Percentiles rank a stretch among this genome's conserved stretches.
phyloP scores from a whole-genome alignment of 2,113 vertebrate genomes.

The Marmota monax region DNA sequence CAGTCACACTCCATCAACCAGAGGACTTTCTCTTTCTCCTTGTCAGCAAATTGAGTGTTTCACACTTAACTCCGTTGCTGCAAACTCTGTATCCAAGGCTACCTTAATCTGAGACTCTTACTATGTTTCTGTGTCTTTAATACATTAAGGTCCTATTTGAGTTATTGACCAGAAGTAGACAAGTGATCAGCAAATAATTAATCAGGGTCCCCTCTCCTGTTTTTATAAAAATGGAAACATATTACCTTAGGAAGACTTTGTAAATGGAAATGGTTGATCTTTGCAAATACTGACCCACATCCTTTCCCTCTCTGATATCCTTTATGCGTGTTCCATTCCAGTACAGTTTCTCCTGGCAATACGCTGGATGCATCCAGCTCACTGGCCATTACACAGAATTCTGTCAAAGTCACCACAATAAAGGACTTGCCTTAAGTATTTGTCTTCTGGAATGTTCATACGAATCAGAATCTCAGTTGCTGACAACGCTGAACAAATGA shows the following conservation, averaged over 20 bases:
- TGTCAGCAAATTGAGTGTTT: background rate
- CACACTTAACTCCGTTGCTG: background rate
- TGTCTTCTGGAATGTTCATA: background rate
- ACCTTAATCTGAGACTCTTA: background rate
- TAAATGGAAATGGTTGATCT: constrained; percentile 27
- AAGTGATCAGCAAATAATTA: background rate
- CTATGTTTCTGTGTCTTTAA: constrained; percentile 19
- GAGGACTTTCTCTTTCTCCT: background rate
- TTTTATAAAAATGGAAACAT: constrained; percentile 25
- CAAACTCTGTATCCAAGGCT: background rate
- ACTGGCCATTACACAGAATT: background rate
- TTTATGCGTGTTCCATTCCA: background rate
- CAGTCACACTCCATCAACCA: background rate
- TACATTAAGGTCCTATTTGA: background rate
- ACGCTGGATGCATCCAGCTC: background rate
- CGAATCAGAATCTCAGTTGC: background rate
- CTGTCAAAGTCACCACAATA: background rate
- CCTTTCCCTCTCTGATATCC: background rate
- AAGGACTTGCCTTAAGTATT: background rate
- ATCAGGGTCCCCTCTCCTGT: background rate
- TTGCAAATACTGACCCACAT: background rate
- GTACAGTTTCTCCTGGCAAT: background rate
- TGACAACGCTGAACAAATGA: background rate
- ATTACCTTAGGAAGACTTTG: background rate
- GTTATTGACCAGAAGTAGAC: background rate